A percentile compares a stretch with the other conserved stretches of the same genome.
These are phyloP conservation scores for Sylvicola cinctus DNA, from an alignment of 2,888 invertebrate species.

Conservation along the genomic window DNA sequence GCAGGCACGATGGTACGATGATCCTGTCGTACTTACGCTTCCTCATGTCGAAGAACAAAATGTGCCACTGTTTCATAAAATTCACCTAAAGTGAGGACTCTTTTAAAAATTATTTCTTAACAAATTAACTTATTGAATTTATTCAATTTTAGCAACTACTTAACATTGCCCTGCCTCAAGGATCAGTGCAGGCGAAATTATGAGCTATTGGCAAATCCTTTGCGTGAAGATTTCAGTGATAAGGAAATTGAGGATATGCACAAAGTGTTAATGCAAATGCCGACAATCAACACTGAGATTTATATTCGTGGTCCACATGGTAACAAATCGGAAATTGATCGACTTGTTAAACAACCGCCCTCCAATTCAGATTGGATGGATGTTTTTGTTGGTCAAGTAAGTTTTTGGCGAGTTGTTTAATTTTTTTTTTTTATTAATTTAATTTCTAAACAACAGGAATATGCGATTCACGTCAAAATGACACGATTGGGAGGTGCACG, in stretches of 20 bases:
- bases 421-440: not conserved
- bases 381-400: slow-evolving; percentile 42
- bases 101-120: slow-evolving; percentile 2
- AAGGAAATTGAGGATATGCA: slow-evolving; percentile 45
- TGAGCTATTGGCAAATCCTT: slow-evolving; percentile 34
- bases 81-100: slow-evolving; percentile 18
- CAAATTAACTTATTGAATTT: too few relatives aligned
- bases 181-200: slow-evolving; percentile 30
- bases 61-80: slow-evolving; percentile 33
- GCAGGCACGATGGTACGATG: slow-evolving; percentile 74
- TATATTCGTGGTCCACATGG: slow-evolving; percentile 33
- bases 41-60: slow-evolving; percentile 52
- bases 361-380: slow-evolving; percentile 31
- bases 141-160: slow-evolving; percentile 7
- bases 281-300: slow-evolving; percentile 36
- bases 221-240: slow-evolving; percentile 43
- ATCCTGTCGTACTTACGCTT: slow-evolving; percentile 51
- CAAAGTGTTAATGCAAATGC: slow-evolving; percentile 39
- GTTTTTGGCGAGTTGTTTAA: not conserved
- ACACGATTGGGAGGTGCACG: slow-evolving; percentile 31
- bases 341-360: slow-evolving; percentile 21
- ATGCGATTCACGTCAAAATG: slow-evolving; percentile 39
- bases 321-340: slow-evolving; percentile 13
- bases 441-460: slow-evolving; percentile 29
- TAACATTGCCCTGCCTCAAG: slow-evolving; percentile 20